Percentiles rank a stretch among this genome's conserved stretches.
phyloP scores from a whole-genome alignment of 2,113 vertebrate species.

The Gadus chalcogrammus region DNA sequence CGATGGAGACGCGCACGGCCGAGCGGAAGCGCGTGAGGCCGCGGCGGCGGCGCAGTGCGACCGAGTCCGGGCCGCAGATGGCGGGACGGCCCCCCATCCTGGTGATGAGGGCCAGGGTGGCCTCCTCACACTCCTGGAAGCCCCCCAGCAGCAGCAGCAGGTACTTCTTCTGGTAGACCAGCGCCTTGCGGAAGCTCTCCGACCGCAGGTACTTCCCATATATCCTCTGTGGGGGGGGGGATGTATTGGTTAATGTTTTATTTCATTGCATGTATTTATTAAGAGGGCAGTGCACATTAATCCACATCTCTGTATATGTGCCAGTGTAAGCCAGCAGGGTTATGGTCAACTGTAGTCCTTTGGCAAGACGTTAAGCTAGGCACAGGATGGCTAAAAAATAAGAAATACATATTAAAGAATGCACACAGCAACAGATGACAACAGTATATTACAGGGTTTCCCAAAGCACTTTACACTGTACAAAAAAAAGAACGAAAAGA shows the following conservation, averaged over 20 bases:
- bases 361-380: no score
- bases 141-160: constrained; percentile 90
- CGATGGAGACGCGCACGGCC: constrained; percentile 85
- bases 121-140: constrained; percentile 96
- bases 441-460: no score
- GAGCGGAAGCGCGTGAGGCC: constrained; percentile 88
- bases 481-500: no score
- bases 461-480: no score
- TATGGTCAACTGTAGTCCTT: no score
- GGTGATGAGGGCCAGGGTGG: constrained; percentile 84
- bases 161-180: constrained; percentile 98
- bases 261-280: no score
- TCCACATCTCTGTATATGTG: no score
- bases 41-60: constrained; percentile 71
- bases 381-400: no score
- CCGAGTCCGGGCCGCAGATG: constrained; percentile 69
- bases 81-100: constrained; percentile 84
- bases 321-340: no score
- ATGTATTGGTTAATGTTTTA: no score
- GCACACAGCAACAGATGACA: no score
- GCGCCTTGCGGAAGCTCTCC: constrained; percentile 95
- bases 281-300: not conserved
- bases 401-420: no score
- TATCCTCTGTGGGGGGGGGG: constrained; percentile 74
- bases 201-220: constrained; percentile 91